Evolutionary conservation across 2,888 invertebrate species (phyloP), one percentile per base, ranked within the genome.

Genomic region (Stenoptilia bipunctidactyla): DNA sequence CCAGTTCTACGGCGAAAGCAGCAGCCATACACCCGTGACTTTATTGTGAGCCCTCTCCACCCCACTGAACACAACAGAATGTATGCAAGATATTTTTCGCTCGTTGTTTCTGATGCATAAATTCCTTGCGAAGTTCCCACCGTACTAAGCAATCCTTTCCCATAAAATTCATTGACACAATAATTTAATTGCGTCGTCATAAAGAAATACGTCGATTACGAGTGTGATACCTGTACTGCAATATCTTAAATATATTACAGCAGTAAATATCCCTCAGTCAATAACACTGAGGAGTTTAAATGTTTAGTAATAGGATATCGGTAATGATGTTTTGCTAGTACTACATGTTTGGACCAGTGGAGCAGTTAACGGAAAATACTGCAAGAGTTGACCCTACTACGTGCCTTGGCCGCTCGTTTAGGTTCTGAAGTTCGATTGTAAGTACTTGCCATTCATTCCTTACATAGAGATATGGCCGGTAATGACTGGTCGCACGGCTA

Each of bases 401-500:
- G 75, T 76, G 75, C 74, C 62, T 63, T 48, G 49, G 57, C 58
- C 50, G 68, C 61, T 66, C 66, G 64, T 71, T 75, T 67, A 62
- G 63, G 60, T 57, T 63, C 61, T 61, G 63, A 64, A 58, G 65
- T 69, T 66, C 53, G 67, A 66, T 65, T 66, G 73, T 68, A 63
- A 72, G 67, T 66, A 65, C 67, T 72, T 66, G 65, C 74, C 70
- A 77, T 77, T 77, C 80, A 76, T 77, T 72, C 69, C 66, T 60
- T 61, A 66, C 74, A 69, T 63, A 75, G 73, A 76, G 77, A 75
- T 79, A 80, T 79, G 71, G 70, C 59, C 61, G 63, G 68, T 77
- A 79, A 80, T 75, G 79, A 76, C 68, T 62, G 62, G 63, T 60
- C 59, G 61, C 66, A 53, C 62, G 65, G 62, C 57, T 64, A 61